Base-by-base conservation (phyloP, 1,140 invertebrate genomes). In the Nephotettix cincticeps region DNA sequence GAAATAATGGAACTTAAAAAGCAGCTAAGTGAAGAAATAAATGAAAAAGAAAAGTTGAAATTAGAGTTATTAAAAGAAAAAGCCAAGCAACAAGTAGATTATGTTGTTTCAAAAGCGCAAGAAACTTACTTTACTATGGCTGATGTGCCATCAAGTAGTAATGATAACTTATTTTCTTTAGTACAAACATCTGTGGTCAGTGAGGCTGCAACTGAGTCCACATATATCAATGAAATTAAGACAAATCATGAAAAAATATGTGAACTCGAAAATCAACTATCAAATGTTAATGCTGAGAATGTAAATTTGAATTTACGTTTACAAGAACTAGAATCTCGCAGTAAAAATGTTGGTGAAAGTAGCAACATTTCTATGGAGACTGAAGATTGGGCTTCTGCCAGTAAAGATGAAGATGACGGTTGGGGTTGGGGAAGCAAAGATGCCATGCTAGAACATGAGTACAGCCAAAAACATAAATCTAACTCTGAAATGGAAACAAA, bases 361-460 rank as follows among this genome's bases (percentile, higher is more conserved):
- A 25, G 17, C 13, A 17, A 11, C 13, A 23, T 1, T n/a, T 58
- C 23, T 28, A 9, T 51, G n/a, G 63, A 65, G 27, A 27, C 28
- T 1, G 54, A 70, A 47, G 69, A 71, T n/a, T 69, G 61, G 61
- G 21, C 30, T n/a, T 19, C 27, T n/a, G 23, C 21, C 28, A 72
- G 58, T 2, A 81, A 78, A 14, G 70, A 79, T 6, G 82, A 83
- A 28, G 83, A 86, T 54, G 86, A 88, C 73, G 81, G 82, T 1
- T 86, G 87, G 82, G 86, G 82, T 29, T 88, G 85, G 82, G 84
- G 82, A 4, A 75, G 82, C 1, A 86, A 85, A 28, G 82, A 88
- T 65, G 84, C 80, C 0, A 77, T 80, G 68, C 65, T 83, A 17
- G 80, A 81, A 47, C 79, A 79, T 27, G 80, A 79, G 58, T 78